Base-by-base conservation (phyloP, 2,888 invertebrate genomes). In the Dasypolia templi region DNA sequence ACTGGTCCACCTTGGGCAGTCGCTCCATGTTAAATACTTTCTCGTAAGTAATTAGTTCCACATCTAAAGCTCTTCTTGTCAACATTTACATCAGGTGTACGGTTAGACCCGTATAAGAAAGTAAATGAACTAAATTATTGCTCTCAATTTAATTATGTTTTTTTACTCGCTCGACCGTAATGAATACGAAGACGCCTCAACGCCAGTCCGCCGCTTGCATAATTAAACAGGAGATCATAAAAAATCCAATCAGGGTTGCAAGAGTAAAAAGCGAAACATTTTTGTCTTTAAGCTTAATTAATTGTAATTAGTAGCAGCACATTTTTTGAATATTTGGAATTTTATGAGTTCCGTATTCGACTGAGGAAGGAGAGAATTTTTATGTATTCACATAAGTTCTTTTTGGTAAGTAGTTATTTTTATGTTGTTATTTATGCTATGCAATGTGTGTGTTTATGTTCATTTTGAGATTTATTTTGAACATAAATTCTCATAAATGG, bases 91-190 rank as follows among this genome's bases (percentile, higher is more conserved):
- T 14, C 26, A 42, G n/a, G n/a, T n/a, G n/a, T 68, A 68, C 7
- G 53, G 53, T 11, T 12, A 51, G 39, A 58, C 3, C 75, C 73
- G 1, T 76, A 65, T 66, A 72, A 42, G 70, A 70, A 26, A 49
- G 12, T 19, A 49, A 77, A 83, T 68, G 29, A 76, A 63, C 22
- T 63, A n/a, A 64, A 75, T 85, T 68, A 86, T 80, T 72, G 72
- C 72, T 39, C 53, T 63, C 62, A 78, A 86, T 85, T 80, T 72
- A 86, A 86, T 86, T 77, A 86, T 14, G 32, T 42, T 75, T 79
- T 79, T 85, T 74, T 14, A 35, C 22, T 56, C 26, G 17, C 9
- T 14, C 46, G 19, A 42, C 56, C 53, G 55, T 73, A 79, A 75
- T 75, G 56, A 62, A 74, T 62, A 58, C 58, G 55, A 51, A 71